Evolutionary conservation across 1,140 invertebrate species (phyloP).

Genomic region (Cataglyphis hispanica): DNA sequence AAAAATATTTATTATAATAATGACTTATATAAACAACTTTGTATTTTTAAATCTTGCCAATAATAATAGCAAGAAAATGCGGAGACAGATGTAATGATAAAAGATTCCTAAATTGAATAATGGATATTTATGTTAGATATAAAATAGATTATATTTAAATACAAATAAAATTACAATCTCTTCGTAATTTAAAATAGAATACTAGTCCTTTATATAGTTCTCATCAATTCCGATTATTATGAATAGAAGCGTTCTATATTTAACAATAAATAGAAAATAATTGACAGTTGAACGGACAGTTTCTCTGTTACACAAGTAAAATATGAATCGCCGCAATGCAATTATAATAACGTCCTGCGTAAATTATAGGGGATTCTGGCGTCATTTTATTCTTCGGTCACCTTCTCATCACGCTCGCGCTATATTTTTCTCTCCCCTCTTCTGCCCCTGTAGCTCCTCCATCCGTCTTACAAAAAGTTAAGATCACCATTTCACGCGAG

Average conservation of each 20-base stretch:
- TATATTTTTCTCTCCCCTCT: not conserved
- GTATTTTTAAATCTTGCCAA: not conserved
- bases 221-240: not conserved
- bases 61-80: not conserved
- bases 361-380: not conserved
- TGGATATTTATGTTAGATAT: too few species aligned
- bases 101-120: not conserved
- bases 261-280: not conserved
- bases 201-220: too few species aligned
- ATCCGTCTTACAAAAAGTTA: slow-evolving; percentile 15
- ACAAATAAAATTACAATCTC: too few species aligned
- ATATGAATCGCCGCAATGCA: not conserved
- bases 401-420: slow-evolving; percentile 5
- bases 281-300: not conserved
- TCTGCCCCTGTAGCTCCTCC: too few species aligned
- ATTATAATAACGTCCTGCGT: not conserved
- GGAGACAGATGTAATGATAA: not conserved
- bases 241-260: not conserved
- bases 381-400: not conserved
- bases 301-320: not conserved
- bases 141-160: too few species aligned
- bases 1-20: not conserved
- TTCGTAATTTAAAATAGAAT: too few species aligned
- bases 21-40: not conserved
- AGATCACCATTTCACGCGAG: slow-evolving; percentile 38